phyloP scores from a whole-genome alignment of 2,797 vertebrate genomes.

The Cephalopachus bancanus region DNA sequence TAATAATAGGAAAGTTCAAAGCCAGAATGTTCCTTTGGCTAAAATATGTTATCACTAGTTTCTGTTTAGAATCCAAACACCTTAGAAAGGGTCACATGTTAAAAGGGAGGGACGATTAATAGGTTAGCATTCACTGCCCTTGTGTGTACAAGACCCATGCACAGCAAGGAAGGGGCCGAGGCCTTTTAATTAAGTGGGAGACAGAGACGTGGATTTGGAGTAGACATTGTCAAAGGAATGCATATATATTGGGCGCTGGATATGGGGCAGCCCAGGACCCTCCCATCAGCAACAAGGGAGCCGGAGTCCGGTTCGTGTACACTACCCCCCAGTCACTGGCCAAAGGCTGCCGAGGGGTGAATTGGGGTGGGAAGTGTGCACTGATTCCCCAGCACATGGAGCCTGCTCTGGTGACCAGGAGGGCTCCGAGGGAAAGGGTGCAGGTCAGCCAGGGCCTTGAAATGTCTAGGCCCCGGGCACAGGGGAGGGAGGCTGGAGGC shows the following conservation, averaged over 20 bases:
- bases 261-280: no score
- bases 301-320: background rate
- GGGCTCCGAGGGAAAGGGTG: background rate
- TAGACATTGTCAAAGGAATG: background rate
- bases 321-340: background rate
- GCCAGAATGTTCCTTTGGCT: constrained; percentile 21
- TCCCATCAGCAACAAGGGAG: background rate
- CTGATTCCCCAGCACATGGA: background rate
- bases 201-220: background rate
- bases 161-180: background rate
- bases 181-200: background rate
- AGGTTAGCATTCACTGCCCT: background rate
- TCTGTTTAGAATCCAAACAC: background rate
- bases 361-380: no score
- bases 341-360: background rate
- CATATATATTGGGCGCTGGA: background rate
- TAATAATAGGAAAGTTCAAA: background rate
- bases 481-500: background rate
- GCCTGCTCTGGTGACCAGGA: background rate
- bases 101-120: background rate
- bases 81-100: background rate
- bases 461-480: background rate
- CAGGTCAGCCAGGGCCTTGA: background rate
- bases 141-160: no score
- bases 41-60: constrained; percentile 39